Evolutionary conservation across 2,888 invertebrate species (phyloP), one percentile per base, ranked within the genome.

Genomic region (Sarcophaga carnaria): DNA sequence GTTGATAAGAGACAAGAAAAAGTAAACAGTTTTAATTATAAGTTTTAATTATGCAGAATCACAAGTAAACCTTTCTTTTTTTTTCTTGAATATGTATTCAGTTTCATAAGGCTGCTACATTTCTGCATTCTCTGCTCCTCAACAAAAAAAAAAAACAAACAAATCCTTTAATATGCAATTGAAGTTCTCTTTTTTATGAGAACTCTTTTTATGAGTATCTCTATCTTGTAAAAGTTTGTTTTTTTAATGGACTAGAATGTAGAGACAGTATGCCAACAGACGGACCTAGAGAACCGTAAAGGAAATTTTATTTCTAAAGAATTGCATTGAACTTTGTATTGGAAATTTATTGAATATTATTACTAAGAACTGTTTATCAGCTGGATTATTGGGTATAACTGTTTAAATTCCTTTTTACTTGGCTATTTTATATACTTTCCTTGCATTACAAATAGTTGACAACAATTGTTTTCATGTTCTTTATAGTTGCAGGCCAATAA

Each of bases 401-500:
- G 37, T 37, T 37, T 37, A 37, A 37, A 37, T 37, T 37, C 37
- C 37, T 10, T 37, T 37, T 37, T 37, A 37, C 6, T 37, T 37
- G 37, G 37, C 37, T 8, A 37, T 6, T 37, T 37, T 45, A 37
- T 20, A 20, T 37, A 66, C 6, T n/a, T 60, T 20, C n/a, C 20
- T 14, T 60, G 54, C n/a, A 12, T 37, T 4, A 17, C 66, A 14
- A n/a, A 45, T 45, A n/a, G 49, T 20, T 75, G 69, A 37, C 60
- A 79, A 64, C 60, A 79, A 64, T 79, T 79, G 59, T 64, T 83
- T 83, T 20, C 27, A 83, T 70, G 49, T 20, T 14, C 12, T 69
- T 64, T 22, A 64, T 49, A 49, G 62, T 76, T 84, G 66, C 84
- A 66, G 80, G 80, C 66, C 80, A 85, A 85, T 80, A 80, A 80